phyloP scores from a whole-genome alignment of 2,113 vertebrate genomes.

The Rhegmatorhina hoffmannsi region DNA sequence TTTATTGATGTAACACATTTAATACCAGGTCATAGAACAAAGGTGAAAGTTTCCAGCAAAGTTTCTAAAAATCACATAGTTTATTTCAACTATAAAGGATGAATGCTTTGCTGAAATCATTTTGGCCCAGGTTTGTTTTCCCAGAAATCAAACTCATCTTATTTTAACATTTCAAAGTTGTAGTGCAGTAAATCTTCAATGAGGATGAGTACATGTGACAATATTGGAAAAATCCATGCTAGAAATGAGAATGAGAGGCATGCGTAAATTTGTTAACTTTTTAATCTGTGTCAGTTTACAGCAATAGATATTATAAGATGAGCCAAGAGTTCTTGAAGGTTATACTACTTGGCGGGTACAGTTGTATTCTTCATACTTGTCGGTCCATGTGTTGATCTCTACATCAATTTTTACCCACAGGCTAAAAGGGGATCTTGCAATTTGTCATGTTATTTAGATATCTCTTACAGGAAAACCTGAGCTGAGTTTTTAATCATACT shows the following conservation, averaged over 20 bases:
- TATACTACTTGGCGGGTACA: conserved; percentile 21
- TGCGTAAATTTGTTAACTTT: conserved; percentile 45
- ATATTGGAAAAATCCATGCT: background rate
- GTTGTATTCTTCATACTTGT: conserved; percentile 23
- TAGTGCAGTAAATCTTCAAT: background rate
- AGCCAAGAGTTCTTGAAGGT: conserved; percentile 27
- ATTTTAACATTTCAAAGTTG: conserved; percentile 13
- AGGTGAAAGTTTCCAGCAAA: background rate
- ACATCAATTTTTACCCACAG: background rate
- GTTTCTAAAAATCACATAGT: background rate
- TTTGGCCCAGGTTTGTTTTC: background rate
- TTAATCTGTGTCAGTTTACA: background rate
- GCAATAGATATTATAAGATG: background rate
- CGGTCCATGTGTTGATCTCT: conserved; percentile 29
- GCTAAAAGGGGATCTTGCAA: background rate
- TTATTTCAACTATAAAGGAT: background rate
- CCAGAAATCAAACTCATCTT: background rate
- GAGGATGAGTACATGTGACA: background rate
- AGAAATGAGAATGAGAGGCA: background rate
- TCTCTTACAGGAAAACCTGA: background rate
- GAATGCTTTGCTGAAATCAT: background rate
- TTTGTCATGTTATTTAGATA: background rate
- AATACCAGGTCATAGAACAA: background rate
- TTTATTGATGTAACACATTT: background rate
- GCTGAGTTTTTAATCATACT: background rate